Evolutionary conservation across 2,113 vertebrate genomes (phyloP).

Genomic region (Sapayoa aenigma): DNA sequence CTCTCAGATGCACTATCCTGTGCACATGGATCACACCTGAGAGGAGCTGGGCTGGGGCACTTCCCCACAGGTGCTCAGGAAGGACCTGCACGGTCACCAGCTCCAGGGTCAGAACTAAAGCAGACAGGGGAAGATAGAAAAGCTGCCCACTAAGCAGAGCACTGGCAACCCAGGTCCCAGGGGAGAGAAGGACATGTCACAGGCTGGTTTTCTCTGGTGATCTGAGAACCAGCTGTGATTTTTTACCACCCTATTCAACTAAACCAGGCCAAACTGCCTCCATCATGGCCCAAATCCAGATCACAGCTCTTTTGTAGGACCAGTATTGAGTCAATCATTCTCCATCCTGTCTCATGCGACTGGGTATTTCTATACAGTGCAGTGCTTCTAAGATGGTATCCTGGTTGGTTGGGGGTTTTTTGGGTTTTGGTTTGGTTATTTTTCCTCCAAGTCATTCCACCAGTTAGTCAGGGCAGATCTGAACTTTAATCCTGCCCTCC

Average conservation of each 20-base stretch:
- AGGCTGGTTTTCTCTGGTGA: not conserved
- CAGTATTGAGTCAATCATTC: not conserved
- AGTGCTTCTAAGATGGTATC: not conserved
- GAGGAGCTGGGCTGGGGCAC: not conserved
- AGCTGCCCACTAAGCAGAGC: not conserved
- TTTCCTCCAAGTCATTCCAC: not conserved
- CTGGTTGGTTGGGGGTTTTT: fast-evolving
- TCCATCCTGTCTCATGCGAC: not conserved
- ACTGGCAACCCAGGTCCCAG: not conserved
- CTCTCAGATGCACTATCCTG: fast-evolving
- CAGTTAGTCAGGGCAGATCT: not conserved
- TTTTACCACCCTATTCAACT: conserved; percentile 3
- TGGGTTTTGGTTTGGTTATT: not conserved
- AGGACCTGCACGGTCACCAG: not conserved
- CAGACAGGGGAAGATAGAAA: not conserved
- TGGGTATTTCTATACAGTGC: not conserved
- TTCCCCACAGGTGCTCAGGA: not conserved
- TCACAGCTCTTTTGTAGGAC: not conserved
- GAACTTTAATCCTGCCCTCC: not conserved
- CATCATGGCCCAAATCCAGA: not conserved
- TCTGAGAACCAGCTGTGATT: not conserved
- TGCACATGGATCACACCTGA: fast-evolving
- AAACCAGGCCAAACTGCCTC: not conserved
- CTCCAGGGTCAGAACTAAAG: fast-evolving
- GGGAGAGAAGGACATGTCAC: not conserved